Conservation (phyloP, 1,140 invertebrate genomes). For the Polyergus mexicanus region DNA sequence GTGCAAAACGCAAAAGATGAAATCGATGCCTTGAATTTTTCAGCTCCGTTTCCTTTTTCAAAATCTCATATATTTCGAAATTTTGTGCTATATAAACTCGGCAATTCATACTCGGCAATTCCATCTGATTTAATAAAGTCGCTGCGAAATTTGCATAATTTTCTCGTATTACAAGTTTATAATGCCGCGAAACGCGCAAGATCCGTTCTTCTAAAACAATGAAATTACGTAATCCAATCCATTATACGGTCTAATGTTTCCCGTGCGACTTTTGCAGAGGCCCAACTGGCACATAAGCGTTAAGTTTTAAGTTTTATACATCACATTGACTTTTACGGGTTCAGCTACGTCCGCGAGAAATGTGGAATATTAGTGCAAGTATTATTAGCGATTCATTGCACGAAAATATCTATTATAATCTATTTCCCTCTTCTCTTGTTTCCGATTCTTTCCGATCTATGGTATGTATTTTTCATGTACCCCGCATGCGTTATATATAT, state of each 20-base stretch:
- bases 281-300: not conserved
- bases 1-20: not conserved
- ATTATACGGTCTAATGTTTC: slow-evolving; percentile 27
- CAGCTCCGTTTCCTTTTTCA: not conserved
- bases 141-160: not conserved
- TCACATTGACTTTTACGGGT: slow-evolving; percentile 7
- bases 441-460: slow-evolving; percentile 43
- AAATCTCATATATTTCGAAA: too few relatives aligned
- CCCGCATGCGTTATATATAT: not conserved
- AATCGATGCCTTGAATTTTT: slow-evolving; percentile 19
- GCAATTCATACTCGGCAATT: not conserved
- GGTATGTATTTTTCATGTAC: not conserved
- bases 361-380: not conserved
- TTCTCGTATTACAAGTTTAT: slow-evolving; percentile 7
- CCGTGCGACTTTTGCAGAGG: slow-evolving; percentile 8
- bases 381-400: slow-evolving; percentile 8
- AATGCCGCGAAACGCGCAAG: not conserved
- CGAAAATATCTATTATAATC: slow-evolving; percentile 36
- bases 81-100: too few relatives aligned
- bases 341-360: slow-evolving; percentile 13
- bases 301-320: slow-evolving; percentile 23
- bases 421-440: slow-evolving; percentile 31
- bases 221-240: slow-evolving; percentile 5
- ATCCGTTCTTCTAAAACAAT: slow-evolving; percentile 20
- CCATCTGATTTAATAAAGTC: slow-evolving; percentile 3